Base-by-base conservation (phyloP, 2,888 invertebrate species). In the Ecliptopera silaceata region DNA sequence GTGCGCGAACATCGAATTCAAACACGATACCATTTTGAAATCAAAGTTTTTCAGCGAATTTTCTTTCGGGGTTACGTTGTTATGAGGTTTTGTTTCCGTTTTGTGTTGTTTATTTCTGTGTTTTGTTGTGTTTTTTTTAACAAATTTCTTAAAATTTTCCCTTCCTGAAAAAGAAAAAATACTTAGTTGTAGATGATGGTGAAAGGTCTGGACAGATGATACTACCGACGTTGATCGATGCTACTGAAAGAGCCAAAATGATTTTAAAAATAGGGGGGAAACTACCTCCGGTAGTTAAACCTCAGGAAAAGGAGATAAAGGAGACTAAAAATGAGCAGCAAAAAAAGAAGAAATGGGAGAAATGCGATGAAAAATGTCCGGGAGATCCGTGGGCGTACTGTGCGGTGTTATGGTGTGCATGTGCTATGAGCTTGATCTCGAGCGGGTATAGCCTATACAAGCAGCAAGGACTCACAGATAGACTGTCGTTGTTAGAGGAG, bases 401-500 rank as follows among this genome's bases (percentile, higher is more conserved):
- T 84, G 85, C 79, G 74, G 89, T 93, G 80, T 88, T 94, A 87
- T 87, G 94, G 92, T 93, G 93, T 91, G 92, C 93, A 77, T 94
- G 94, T 88, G 91, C 93, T 77, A 92, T 94, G 92, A 93, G 93
- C 85, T 87, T 94, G 72, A 80, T 92, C 64, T 91, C 92, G 46
- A 92, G 93, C 87, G 93, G 93, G 72, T 94, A 92, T 80, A 92
- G 92, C 72, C 80, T 92, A 71, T 93, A 93, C 87, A 87, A 88
- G 76, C 93, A 93, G 79, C 91, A 90, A 56, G 83, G 86, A 39
- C 84, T 94, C 72, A 90, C 91, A 74, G 87, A 84, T 55, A 82
- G 93, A 66, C 79, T 94, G 61, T 75, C 86, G 50, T 66, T 90
- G 65, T 76, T 94, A 66, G 93, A 94, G 77, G 91, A 92, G 60